A percentile compares a stretch with the other conserved stretches of the same genome.
Conservation (phyloP, 2,113 vertebrate species). For the Gymnocephalus cernua region DNA sequence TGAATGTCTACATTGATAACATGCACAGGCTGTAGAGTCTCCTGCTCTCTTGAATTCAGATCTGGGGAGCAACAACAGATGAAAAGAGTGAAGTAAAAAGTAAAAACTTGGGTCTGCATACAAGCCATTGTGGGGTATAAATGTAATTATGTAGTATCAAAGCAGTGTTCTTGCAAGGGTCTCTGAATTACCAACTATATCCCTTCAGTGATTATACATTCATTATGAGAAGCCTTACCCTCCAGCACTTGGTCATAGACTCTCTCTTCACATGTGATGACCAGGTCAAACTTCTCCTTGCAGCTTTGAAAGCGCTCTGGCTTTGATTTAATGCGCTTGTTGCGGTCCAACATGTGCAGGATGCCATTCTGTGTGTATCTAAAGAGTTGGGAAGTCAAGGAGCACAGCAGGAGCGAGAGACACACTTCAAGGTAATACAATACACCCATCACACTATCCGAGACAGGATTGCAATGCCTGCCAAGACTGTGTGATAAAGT, state of each 20-base stretch:
- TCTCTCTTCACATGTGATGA: conserved; percentile 97
- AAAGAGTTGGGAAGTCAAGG: conserved; percentile 87
- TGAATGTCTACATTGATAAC: conserved; percentile 99
- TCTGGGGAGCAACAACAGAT: conserved; percentile 61
- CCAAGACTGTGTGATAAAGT: too few species aligned
- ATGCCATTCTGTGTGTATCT: conserved; percentile 99
- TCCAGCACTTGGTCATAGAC: conserved; percentile 99
- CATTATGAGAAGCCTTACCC: conserved; percentile 85
- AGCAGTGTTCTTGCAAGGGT: neutral
- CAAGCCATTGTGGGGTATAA: neutral
- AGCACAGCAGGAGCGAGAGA: conserved; percentile 56
- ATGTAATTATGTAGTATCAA: neutral
- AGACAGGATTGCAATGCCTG: neutral
- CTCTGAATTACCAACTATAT: neutral
- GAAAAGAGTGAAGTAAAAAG: neutral
- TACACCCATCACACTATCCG: neutral
- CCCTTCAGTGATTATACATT: neutral
- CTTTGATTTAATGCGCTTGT: conserved; percentile 96
- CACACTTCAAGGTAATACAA: conserved; percentile 12
- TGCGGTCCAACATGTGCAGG: conserved; percentile 98
- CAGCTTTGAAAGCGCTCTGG: conserved; percentile 98
- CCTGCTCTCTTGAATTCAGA: conserved; percentile 94
- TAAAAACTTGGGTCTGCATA: neutral
- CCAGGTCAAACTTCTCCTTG: conserved; percentile 96
- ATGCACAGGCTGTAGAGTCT: conserved; percentile 95